phyloP scores from a whole-genome alignment of 2,888 invertebrate genomes.

The Crepidodera aurea region DNA sequence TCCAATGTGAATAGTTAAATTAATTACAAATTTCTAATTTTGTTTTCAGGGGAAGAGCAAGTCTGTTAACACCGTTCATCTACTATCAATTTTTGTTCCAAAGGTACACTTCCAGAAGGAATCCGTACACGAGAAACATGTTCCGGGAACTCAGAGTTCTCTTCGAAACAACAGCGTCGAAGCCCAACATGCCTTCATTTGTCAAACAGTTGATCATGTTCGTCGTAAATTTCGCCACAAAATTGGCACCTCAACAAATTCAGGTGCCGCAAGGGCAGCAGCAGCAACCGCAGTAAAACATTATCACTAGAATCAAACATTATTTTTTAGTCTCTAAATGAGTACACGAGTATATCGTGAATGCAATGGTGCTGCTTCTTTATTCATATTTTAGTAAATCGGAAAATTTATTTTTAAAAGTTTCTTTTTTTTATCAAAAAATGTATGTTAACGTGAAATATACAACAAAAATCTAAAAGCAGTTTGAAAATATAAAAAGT shows the following conservation, averaged over 20 bases:
- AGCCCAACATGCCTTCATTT: constrained; percentile 74
- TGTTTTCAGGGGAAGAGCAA: constrained; percentile 80
- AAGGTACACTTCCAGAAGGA: constrained; percentile 92
- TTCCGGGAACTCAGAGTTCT: constrained; percentile 85
- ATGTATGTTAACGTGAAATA: no score
- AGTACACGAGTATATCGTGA: no score
- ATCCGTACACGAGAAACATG: constrained; percentile 94
- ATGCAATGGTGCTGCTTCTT: no score
- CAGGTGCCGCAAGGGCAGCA: constrained; percentile 53
- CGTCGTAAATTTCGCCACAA: constrained; percentile 75
- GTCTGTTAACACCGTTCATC: constrained; percentile 90
- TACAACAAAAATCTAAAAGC: no score
- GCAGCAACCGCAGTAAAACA: constrained; percentile 33
- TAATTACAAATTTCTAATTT: no score
- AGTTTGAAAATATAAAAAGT: no score
- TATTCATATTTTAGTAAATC: no score
- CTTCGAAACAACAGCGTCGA: constrained; percentile 72
- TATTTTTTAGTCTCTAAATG: neutral
- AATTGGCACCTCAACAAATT: constrained; percentile 76
- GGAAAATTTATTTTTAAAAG: no score
- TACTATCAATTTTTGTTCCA: constrained; percentile 96
- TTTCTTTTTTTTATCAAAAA: no score
- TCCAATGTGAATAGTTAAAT: no score
- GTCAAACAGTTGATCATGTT: constrained; percentile 68
- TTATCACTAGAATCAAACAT: neutral